phyloP scores from a whole-genome alignment of 2,888 invertebrate genomes.

The Crocallis elinguaria region DNA sequence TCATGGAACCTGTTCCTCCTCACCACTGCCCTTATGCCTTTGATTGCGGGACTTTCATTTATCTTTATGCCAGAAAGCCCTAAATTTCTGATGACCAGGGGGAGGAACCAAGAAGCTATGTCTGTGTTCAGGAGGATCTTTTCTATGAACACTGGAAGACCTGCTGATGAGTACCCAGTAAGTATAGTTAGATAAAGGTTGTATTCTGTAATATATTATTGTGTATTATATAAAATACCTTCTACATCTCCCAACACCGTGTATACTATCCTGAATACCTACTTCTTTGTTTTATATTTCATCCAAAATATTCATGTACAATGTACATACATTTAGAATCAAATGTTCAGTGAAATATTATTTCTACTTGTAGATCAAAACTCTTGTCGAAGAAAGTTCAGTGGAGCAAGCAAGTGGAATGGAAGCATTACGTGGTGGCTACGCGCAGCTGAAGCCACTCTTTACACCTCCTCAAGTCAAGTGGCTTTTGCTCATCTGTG shows the following conservation, averaged over 20 bases:
- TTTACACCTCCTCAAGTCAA: conserved; percentile 86
- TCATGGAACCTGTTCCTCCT: conserved; percentile 87
- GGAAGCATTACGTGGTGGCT: conserved; percentile 84
- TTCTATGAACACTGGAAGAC: conserved; percentile 86
- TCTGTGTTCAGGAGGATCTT: conserved; percentile 87
- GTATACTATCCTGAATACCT: too few species aligned
- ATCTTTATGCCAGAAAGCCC: conserved; percentile 90
- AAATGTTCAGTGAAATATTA: too few species aligned
- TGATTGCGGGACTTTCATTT: conserved; percentile 86
- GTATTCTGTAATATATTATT: too few species aligned
- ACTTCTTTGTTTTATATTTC: too few species aligned
- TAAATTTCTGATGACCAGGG: conserved; percentile 89
- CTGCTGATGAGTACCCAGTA: conserved; percentile 87
- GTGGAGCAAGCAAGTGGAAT: conserved; percentile 64
- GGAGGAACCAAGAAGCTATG: conserved; percentile 87
- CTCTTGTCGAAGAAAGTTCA: conserved; percentile 67
- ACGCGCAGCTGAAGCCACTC: conserved; percentile 86
- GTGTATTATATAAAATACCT: too few species aligned
- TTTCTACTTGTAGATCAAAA: conserved; percentile 65
- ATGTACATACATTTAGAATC: too few species aligned
- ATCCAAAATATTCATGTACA: too few species aligned
- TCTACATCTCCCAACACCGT: too few species aligned
- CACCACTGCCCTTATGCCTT: conserved; percentile 86
- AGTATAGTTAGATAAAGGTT: conserved; percentile 47
- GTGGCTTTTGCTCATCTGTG: conserved; percentile 86